Percentiles rank a stretch among this genome's conserved stretches.
phyloP scores from a whole-genome alignment of 2,797 vertebrate species.

The Champsocephalus esox region DNA sequence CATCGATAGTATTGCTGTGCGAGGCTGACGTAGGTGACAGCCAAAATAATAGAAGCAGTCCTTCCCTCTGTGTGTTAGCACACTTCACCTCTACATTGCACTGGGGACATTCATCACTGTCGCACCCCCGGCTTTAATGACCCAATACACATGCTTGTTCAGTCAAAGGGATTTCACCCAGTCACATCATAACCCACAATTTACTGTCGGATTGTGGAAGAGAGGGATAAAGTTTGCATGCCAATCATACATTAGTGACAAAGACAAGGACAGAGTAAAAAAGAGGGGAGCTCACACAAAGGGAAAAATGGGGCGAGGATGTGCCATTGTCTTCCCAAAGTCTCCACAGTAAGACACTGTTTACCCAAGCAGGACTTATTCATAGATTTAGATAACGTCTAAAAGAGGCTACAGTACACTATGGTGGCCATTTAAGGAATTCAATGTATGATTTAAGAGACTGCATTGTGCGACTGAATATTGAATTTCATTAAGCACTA shows the following conservation, averaged over 20 bases:
- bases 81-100: slow-evolving; percentile 26
- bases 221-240: slow-evolving; percentile 28
- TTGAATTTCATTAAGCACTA: background rate
- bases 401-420: background rate
- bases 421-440: background rate
- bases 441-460: background rate
- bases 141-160: slow-evolving; percentile 45
- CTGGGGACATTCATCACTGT: slow-evolving; percentile 65
- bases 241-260: slow-evolving; percentile 36
- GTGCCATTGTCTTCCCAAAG: background rate
- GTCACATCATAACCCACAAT: slow-evolving; percentile 48
- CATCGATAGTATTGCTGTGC: slow-evolving; percentile 33
- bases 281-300: background rate
- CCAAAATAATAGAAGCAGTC: slow-evolving; percentile 49
- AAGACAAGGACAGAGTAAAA: slow-evolving; percentile 11
- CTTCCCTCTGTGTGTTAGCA: slow-evolving; percentile 58
- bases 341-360: background rate
- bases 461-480: background rate
- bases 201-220: slow-evolving; percentile 37
- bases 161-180: slow-evolving; percentile 64
- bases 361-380: background rate
- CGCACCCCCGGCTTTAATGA: slow-evolving; percentile 50
- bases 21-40: slow-evolving; percentile 41
- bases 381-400: background rate
- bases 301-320: background rate